These are phyloP conservation scores for Coleophora deauratella DNA, from an alignment of 2,888 invertebrate species.

Conservation along the genomic window DNA sequence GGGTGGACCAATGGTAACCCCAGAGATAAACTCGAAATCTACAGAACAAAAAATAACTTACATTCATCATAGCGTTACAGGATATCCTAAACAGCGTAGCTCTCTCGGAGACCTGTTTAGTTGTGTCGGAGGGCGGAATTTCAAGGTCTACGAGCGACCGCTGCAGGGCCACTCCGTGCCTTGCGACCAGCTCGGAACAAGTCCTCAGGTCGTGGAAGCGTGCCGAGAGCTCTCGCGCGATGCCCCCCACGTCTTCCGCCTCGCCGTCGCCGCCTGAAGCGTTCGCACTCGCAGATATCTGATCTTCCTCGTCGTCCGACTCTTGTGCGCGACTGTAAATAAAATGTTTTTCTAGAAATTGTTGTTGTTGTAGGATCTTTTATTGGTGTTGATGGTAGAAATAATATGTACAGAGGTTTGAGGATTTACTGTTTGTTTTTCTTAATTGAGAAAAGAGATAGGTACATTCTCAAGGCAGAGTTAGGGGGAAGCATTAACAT, in stretches of 20 bases:
- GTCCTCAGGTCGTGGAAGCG: slow-evolving; percentile 92
- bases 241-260: slow-evolving; percentile 71
- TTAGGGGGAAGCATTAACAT: too few species aligned
- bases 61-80: slow-evolving; percentile 97
- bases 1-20: too few species aligned
- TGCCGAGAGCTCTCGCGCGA: slow-evolving; percentile 77
- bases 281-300: slow-evolving; percentile 62
- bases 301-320: slow-evolving; percentile 84
- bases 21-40: too few species aligned
- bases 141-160: slow-evolving; percentile 86
- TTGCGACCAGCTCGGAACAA: slow-evolving; percentile 91
- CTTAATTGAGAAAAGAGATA: too few species aligned
- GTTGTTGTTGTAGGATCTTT: too few species aligned
- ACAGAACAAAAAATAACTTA: slow-evolving; percentile 33
- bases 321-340: slow-evolving; percentile 75
- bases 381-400: too few species aligned
- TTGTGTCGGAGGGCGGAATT: slow-evolving; percentile 80
- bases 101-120: slow-evolving; percentile 93
- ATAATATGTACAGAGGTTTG: too few species aligned
- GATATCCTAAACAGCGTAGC: slow-evolving; percentile 97
- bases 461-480: too few species aligned
- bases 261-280: slow-evolving; percentile 69
- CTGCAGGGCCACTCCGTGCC: slow-evolving; percentile 90
- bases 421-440: too few species aligned
- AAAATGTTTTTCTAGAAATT: too few species aligned